phyloP scores from a whole-genome alignment of 2,113 vertebrate species.

The Cygnus buccinator region DNA sequence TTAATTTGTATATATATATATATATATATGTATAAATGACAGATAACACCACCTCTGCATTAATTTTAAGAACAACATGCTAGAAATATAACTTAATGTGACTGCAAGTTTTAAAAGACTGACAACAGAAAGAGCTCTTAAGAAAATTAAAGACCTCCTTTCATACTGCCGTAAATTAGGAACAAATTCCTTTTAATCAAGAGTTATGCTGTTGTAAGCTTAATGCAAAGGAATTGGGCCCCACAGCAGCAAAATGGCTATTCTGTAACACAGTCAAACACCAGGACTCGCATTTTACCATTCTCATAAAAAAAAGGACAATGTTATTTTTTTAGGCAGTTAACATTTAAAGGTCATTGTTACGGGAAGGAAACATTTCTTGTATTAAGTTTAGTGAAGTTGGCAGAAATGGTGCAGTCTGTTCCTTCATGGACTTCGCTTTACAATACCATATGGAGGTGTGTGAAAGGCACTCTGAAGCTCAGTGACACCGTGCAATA shows the following conservation, averaged over 20 bases:
- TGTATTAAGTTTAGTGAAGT: constrained; percentile 25
- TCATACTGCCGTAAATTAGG: background rate
- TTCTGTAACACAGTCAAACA: constrained; percentile 14
- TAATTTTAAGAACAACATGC: background rate
- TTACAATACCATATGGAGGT: constrained; percentile 19
- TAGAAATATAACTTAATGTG: constrained; percentile 40
- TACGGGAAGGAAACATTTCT: background rate
- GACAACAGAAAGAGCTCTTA: constrained; percentile 14
- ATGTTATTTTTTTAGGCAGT: constrained; percentile 46
- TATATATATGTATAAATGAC: background rate
- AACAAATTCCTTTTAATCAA: constrained; percentile 15
- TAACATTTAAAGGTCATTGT: constrained; percentile 73
- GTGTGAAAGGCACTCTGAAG: background rate
- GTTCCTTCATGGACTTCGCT: constrained; percentile 34
- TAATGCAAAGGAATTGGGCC: constrained; percentile 19
- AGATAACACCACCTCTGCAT: constrained; percentile 14
- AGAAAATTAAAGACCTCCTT: constrained; percentile 19
- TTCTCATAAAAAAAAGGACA: constrained; percentile 2
- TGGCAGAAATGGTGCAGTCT: background rate
- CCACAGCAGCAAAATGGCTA: background rate
- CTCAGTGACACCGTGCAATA: background rate
- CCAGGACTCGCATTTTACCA: background rate
- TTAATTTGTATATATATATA: constrained; percentile 15
- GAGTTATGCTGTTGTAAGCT: background rate
- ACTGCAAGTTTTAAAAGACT: constrained; percentile 21